These are phyloP conservation scores for Vombatus ursinus DNA, from an alignment of 2,113 vertebrate species.

Conservation along the genomic window DNA sequence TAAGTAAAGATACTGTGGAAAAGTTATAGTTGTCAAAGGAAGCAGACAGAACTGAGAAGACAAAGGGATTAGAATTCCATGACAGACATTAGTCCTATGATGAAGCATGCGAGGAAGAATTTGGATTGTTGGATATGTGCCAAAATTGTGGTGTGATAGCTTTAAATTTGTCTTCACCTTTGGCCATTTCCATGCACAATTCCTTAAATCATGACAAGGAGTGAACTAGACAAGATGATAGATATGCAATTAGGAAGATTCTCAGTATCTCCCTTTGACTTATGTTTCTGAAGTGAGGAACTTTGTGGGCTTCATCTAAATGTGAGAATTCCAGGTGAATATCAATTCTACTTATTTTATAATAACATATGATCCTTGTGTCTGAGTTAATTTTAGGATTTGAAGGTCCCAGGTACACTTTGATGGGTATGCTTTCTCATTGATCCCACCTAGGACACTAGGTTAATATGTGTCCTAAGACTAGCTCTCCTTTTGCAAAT, in stretches of 20 bases:
- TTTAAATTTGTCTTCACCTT: neutral
- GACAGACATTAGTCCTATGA: neutral
- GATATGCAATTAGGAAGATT: neutral
- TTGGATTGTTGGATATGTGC: neutral
- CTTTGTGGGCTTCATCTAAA: slow-evolving; percentile 5
- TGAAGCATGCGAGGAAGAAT: neutral
- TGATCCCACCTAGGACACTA: too few species aligned
- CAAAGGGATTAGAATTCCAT: neutral
- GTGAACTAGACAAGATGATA: neutral
- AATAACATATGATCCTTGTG: too few species aligned
- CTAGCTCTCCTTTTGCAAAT: too few species aligned
- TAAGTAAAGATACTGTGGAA: neutral
- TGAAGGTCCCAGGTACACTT: too few species aligned
- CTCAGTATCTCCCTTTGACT: slow-evolving; percentile 1
- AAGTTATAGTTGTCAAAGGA: neutral
- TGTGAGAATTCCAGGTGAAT: neutral
- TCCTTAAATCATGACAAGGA: slow-evolving; percentile 11
- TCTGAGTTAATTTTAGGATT: too few species aligned
- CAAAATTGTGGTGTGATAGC: neutral
- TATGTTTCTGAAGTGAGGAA: slow-evolving; percentile 27
- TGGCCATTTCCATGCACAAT: slow-evolving; percentile 34
- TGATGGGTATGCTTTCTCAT: too few species aligned
- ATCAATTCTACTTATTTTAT: neutral
- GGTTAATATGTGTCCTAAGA: too few species aligned
- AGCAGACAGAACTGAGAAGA: neutral